phyloP scores from a whole-genome alignment of 2,113 vertebrate species.

The Empidonax alnorum region DNA sequence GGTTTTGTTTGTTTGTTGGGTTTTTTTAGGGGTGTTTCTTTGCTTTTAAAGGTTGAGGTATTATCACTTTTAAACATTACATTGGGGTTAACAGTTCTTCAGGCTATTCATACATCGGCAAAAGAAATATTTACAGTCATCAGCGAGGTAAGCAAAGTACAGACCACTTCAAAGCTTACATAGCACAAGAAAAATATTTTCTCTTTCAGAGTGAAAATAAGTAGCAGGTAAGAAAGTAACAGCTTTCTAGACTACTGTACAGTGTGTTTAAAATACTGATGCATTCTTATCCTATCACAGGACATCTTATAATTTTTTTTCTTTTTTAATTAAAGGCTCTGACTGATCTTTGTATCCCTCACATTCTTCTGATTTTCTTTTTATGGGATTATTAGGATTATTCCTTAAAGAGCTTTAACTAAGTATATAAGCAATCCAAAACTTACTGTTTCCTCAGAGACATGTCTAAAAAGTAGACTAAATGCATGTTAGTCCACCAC shows the following conservation, averaged over 20 bases:
- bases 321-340: background rate
- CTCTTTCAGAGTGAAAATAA: background rate
- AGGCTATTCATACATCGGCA: background rate
- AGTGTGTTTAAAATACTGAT: background rate
- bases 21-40: background rate
- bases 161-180: background rate
- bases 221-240: background rate
- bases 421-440: background rate
- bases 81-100: background rate
- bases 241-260: background rate
- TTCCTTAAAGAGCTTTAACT: background rate
- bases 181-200: background rate
- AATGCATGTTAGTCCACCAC: accelerated
- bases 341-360: background rate
- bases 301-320: background rate
- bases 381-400: background rate
- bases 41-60: background rate
- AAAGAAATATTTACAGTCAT: background rate
- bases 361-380: background rate
- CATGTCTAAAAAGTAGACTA: background rate
- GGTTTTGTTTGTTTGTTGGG: no score
- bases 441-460: background rate
- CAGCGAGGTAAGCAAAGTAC: accelerated
- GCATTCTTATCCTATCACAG: background rate
- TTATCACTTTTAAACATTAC: background rate